Evolutionary conservation across 2,113 vertebrate genomes (phyloP), one percentile per base, ranked within the genome.

Genomic region (Isichthys henryi): DNA sequence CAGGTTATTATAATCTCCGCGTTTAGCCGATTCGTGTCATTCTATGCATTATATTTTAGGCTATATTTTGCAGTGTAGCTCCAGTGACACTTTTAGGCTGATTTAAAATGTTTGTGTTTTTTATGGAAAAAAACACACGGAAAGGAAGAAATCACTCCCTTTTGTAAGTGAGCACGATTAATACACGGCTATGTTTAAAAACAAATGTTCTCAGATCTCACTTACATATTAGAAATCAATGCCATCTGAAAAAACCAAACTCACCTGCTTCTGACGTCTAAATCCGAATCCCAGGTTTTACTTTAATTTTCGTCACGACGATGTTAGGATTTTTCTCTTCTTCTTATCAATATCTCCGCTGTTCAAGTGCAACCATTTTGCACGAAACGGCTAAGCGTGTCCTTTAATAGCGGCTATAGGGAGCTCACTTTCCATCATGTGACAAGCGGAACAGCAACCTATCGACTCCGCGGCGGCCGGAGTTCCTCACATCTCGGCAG

Each of bases 401-500:
- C 49, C 58, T 31, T 45, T 66, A 90, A 66, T 62, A 88, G 39
- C 53, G 80, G 88, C 87, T 89, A 31, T 45, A 84, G 49, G 43
- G 84, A 92, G 13, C 85, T 53, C 49, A 53, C 85, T 53, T 52
- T 48, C 49, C 46, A 92, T 92, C 92, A 93, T 92, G 88, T 83
- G 92, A 91, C 89, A 91, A 90, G 0, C 88, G 90, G 82, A 87
- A 91, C 83, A 89, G 49, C 88, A 91, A 93, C 90, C 93, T 87
- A 90, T 77, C 85, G 77, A 90, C 92, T 91, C 92, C 87, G 89
- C 83, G 89, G 90, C 90, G 31, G 90, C 90, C 90, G 89, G 90
- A 90, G 89, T 83, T 92, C 56, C 50, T 62, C 43, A 49, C 62
- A 87, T 62, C 88, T 17, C 70, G 90, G 82, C 91, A 90, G 91